Evolutionary conservation across 2,797 vertebrate genomes (phyloP), one percentile per base, ranked within the genome.

Genomic region (Luscinia luscinia): DNA sequence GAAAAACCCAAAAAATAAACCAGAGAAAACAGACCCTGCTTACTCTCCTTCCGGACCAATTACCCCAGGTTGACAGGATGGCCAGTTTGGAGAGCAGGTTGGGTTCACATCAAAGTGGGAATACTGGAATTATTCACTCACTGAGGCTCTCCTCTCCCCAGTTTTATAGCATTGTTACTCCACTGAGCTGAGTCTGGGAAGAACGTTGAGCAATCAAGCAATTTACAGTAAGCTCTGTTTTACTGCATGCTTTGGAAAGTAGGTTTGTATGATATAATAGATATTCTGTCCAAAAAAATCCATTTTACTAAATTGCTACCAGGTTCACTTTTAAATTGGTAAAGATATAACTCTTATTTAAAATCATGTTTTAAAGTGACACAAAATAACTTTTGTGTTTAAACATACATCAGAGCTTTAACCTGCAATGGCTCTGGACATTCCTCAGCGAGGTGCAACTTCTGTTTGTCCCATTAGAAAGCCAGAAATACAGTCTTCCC

Each of bases 391-490:
- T 92, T 87, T 23, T 58, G 4, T 70, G n/a, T 85, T 93, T 85
- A 92, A 94, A 89, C 36, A 66, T 22, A 57, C 43, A 90, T 51
- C 64, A 72, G 46, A 79, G 43, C 14, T 92, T 78, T 86, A 85
- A 87, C 55, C 32, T 81, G 45, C 55, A 81, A 27, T 63, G 55
- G 68, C 62, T 89, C 64, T 73, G 79, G 84, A 92, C 66, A 46
- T 81, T 92, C 73, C 62, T 81, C 46, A 57, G 41, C 0, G 69
- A 81, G 73, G 74, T 79, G 63, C 34, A 88, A 81, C 74, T 91
- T 86, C 73, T 84, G 85, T 79, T 94, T 92, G 66, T 72, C 51
- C 91, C 66, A 91, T 92, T 83, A 93, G 43, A 92, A 92, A 89
- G 28, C 46, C 12, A 81, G 82, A 89, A 92, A 45, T 20, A 30